Conservation (phyloP, 2,113 vertebrate species). For the Oryzias javanicus region DNA sequence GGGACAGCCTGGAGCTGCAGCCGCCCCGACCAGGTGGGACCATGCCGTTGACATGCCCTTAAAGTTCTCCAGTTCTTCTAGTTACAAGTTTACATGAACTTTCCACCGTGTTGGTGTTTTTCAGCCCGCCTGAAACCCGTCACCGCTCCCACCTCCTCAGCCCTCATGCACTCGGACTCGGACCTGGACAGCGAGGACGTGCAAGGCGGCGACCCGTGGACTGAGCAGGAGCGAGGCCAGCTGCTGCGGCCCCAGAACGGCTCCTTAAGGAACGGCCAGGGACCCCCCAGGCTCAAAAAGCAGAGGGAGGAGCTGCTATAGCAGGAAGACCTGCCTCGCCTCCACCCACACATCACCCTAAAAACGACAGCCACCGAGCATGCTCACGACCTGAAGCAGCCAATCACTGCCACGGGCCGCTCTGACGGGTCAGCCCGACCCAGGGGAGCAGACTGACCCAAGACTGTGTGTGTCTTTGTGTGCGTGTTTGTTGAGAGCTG, state of each 20-base stretch:
- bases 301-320: slow-evolving; percentile 80
- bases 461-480: slow-evolving; percentile 39
- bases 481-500: slow-evolving; percentile 20
- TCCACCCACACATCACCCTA: slow-evolving; percentile 2
- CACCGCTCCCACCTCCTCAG: slow-evolving; percentile 83
- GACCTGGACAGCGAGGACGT: slow-evolving; percentile 95
- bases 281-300: slow-evolving; percentile 80
- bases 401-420: slow-evolving; percentile 63
- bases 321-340: slow-evolving; percentile 34
- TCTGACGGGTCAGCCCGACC: not conserved
- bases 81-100: no score
- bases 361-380: slow-evolving; percentile 37
- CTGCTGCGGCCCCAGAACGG: slow-evolving; percentile 91
- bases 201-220: slow-evolving; percentile 84
- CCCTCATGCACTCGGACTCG: slow-evolving; percentile 95
- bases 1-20: slow-evolving; percentile 90
- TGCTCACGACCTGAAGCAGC: slow-evolving; percentile 31
- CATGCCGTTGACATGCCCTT: not conserved
- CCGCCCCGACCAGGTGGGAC: slow-evolving; percentile 83
- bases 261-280: slow-evolving; percentile 89
- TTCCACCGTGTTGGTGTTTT: not conserved
- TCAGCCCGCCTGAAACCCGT: slow-evolving; percentile 85
- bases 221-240: slow-evolving; percentile 90
- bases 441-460: slow-evolving; percentile 56
- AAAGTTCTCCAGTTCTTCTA: not conserved